Conservation (phyloP, 2,113 vertebrate species). For the Anas platyrhynchos region DNA sequence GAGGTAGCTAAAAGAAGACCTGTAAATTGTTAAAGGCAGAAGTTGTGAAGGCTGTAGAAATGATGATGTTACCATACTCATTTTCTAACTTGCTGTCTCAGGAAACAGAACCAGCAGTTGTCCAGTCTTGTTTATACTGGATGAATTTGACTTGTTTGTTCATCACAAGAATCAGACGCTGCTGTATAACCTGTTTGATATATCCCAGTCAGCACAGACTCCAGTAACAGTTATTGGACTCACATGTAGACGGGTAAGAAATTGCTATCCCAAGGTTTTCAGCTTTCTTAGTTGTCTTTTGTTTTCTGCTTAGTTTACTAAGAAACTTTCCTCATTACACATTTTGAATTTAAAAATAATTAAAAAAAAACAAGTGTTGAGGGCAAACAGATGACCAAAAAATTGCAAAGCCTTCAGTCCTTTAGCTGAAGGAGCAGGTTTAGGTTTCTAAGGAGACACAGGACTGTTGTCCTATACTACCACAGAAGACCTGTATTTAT, state of each 20-base stretch:
- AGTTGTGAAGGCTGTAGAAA: background rate
- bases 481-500: too few relatives aligned
- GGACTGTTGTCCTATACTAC: too few relatives aligned
- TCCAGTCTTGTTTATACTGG: slow-evolving; percentile 90
- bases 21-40: background rate
- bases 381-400: background rate
- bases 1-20: background rate
- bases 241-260: slow-evolving; percentile 92
- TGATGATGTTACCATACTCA: background rate
- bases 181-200: slow-evolving; percentile 96
- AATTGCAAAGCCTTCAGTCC: background rate
- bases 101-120: slow-evolving; percentile 89
- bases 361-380: background rate
- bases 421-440: too few relatives aligned
- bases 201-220: slow-evolving; percentile 95
- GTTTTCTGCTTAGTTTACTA: background rate
- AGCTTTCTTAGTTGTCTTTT: background rate
- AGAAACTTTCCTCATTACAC: background rate
- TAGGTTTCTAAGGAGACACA: too few relatives aligned
- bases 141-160: slow-evolving; percentile 97
- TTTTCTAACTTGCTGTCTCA: slow-evolving; percentile 51
- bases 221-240: slow-evolving; percentile 92
- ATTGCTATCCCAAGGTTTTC: background rate
- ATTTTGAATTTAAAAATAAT: background rate
- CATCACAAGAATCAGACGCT: slow-evolving; percentile 97